Evolutionary conservation across 2,797 vertebrate species (phyloP), one percentile per base, ranked within the genome.

Genomic region (Myotis planiceps): DNA sequence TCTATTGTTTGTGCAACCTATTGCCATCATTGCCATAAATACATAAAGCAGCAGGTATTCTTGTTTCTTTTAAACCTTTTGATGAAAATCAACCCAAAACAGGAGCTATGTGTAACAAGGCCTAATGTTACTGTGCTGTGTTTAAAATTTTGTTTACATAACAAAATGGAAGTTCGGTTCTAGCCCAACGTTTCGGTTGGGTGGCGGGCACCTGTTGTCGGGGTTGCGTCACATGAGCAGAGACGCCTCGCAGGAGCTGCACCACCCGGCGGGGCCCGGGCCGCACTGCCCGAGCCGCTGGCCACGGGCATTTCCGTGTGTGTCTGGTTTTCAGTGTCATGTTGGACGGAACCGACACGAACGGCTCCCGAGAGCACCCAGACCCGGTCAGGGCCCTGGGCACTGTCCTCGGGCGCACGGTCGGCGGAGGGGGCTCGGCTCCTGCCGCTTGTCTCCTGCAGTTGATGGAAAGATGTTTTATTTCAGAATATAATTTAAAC

Each of bases 401-500:
- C 13, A 3, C 27, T 6, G 58, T 60, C 27, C 55, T 58, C 55
- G 1, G 58, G 58, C 21, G 58, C 12, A 13, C 58, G 12, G 27
- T 60, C 27, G 12, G 58, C 27, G 27, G 55, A 29, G 25, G 55
- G 53, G 27, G 12, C 55, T 58, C 4, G 97, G 97, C 97, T 96
- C 95, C 84, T 88, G 95, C 93, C 95, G 88, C 92, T 97, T 97
- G 97, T 98, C 98, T 97, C 93, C 98, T 97, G 97, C 98, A 97
- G 90, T 96, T 98, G 96, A 98, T 97, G 97, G 96, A 97, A 98
- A 96, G 97, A 97, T 92, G 37, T 76, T 97, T 96, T 96, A 96
- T 97, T 98, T 98, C 97, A 97, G 94, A 85, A 88, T 95, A 85
- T 97, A 97, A 97, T 97, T 98, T 97, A 97, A 98, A 98, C 95